Conservation (phyloP, 1,140 invertebrate genomes). For the Sipha flava region DNA sequence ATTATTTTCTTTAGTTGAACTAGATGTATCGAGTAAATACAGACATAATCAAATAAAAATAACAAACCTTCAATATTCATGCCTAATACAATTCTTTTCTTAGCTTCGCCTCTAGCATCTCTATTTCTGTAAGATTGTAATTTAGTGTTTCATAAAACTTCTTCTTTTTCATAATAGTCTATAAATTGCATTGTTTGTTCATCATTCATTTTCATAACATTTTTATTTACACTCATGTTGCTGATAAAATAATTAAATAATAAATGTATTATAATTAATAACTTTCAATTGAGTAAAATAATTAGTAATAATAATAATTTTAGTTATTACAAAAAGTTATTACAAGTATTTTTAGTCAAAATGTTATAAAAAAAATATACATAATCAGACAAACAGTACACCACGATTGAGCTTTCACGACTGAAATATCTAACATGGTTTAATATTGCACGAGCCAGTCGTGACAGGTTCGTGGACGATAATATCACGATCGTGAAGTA, state of each 20-base stretch:
- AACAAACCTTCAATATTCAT: slow-evolving; percentile 14
- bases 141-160: slow-evolving; percentile 11
- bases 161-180: slow-evolving; percentile 4
- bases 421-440: not conserved
- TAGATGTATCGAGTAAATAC: not conserved
- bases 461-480: not conserved
- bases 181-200: not conserved
- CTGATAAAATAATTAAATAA: not conserved
- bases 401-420: not conserved
- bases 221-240: slow-evolving; percentile 10
- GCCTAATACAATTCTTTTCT: slow-evolving; percentile 1
- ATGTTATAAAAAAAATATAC: not conserved
- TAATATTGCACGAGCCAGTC: not conserved
- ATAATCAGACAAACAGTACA: not conserved
- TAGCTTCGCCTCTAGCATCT: slow-evolving; percentile 13
- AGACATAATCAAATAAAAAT: slow-evolving; percentile 1
- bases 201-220: not conserved
- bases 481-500: not conserved
- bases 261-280: slow-evolving; percentile 8
- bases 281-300: not conserved
- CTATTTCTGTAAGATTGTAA: not conserved
- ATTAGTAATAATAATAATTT: too few relatives aligned
- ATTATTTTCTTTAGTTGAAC: not conserved
- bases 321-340: not conserved
- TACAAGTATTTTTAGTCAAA: slow-evolving; percentile 1